phyloP scores from a whole-genome alignment of 1,140 invertebrate genomes.

The Bombus confusus region DNA sequence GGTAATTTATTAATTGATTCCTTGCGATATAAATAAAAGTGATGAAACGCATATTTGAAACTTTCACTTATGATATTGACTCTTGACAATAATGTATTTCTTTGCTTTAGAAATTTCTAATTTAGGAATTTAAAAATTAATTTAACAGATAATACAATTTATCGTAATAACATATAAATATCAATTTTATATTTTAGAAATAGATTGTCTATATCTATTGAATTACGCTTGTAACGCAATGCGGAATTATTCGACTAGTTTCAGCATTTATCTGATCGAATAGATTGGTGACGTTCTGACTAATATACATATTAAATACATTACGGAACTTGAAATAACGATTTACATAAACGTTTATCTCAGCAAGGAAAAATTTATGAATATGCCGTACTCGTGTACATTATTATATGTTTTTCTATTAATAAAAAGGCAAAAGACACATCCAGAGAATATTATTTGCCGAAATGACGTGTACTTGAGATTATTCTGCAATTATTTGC shows the following conservation, averaged over 20 bases:
- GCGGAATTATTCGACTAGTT: not conserved
- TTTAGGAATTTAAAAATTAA: not conserved
- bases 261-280: not conserved
- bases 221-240: not conserved
- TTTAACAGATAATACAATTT: not conserved
- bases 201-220: not conserved
- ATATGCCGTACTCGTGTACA: not conserved
- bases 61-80: not conserved
- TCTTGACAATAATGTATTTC: not conserved
- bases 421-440: not conserved
- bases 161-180: not conserved
- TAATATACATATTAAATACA: not conserved
- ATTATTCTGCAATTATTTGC: not conserved
- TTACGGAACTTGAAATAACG: not conserved
- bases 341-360: not conserved
- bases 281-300: not conserved
- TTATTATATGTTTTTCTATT: not conserved
- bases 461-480: not conserved
- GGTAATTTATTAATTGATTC: no score
- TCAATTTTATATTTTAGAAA: not conserved
- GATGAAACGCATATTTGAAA: not conserved
- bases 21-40: not conserved
- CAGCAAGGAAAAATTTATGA: constrained; percentile 1
- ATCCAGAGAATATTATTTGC: not conserved
- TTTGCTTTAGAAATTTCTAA: not conserved